Conservation (phyloP, 2,888 invertebrate species). For the Trachelus troglodyta region DNA sequence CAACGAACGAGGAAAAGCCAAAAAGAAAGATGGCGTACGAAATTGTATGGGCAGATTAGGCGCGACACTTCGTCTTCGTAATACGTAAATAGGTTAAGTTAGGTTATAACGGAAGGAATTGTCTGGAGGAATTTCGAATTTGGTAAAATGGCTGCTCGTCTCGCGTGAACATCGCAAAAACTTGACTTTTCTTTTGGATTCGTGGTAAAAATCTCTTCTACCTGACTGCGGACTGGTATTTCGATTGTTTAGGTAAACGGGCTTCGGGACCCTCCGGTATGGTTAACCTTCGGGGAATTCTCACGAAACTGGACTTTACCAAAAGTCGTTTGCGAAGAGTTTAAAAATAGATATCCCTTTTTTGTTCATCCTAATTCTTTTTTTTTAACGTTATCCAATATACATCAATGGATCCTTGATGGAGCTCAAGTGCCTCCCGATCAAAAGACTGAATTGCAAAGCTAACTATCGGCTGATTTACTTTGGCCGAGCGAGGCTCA, state of each 20-base stretch:
- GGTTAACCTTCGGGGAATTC: background rate
- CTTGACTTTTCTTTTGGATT: background rate
- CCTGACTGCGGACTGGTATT: background rate
- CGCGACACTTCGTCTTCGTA: background rate
- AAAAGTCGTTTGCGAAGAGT: background rate
- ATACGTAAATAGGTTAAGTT: background rate
- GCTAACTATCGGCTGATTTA: background rate
- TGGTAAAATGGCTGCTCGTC: background rate
- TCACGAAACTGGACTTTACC: background rate
- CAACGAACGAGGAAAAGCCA: background rate
- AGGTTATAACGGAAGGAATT: background rate
- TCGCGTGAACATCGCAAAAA: background rate
- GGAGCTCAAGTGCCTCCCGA: background rate
- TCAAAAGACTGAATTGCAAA: background rate
- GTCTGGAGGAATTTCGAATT: background rate
- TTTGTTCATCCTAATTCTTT: background rate
- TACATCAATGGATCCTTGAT: background rate
- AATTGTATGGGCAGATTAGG: background rate
- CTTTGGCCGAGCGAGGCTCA: background rate
- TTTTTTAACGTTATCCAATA: background rate
- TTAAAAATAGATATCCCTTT: background rate
- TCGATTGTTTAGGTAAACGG: background rate
- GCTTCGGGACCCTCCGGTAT: background rate
- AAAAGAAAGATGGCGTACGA: background rate
- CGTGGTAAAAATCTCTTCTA: background rate